Conservation (phyloP, 1,140 invertebrate genomes). For the Ephestia elutella region DNA sequence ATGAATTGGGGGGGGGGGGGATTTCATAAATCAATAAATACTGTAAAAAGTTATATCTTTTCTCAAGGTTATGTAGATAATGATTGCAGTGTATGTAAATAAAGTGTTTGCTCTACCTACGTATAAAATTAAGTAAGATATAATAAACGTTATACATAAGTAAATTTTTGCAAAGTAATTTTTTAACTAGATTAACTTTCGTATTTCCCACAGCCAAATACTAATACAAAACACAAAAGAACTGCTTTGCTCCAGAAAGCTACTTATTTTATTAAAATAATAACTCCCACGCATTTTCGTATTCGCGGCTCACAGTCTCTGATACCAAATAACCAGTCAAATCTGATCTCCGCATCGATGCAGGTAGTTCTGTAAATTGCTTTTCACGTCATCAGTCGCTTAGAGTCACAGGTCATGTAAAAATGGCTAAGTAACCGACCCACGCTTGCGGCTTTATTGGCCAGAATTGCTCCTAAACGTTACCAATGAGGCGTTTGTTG, state of each 20-base stretch:
- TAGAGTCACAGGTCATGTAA: constrained; percentile 28
- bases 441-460: constrained; percentile 64
- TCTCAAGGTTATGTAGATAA: no score
- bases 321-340: constrained; percentile 31
- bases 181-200: no score
- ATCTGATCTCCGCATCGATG: constrained; percentile 22
- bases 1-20: no score
- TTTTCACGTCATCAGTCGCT: constrained; percentile 11
- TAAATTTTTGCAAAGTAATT: no score
- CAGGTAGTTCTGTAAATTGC: constrained; percentile 14
- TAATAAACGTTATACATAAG: no score
- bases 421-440: constrained; percentile 42
- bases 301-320: constrained; percentile 41
- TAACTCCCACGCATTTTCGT: constrained; percentile 43
- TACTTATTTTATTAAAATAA: constrained; percentile 47
- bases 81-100: no score
- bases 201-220: neutral
- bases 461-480: constrained; percentile 65
- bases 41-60: no score
- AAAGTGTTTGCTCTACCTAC: no score
- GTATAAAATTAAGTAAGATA: no score
- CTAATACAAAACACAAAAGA: constrained; percentile 14
- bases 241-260: constrained; percentile 29
- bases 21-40: no score
- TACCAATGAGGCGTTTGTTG: constrained; percentile 62